Evolutionary conservation across 2,113 vertebrate genomes (phyloP), one percentile per base, ranked within the genome.

Genomic region (Camelus bactrianus): DNA sequence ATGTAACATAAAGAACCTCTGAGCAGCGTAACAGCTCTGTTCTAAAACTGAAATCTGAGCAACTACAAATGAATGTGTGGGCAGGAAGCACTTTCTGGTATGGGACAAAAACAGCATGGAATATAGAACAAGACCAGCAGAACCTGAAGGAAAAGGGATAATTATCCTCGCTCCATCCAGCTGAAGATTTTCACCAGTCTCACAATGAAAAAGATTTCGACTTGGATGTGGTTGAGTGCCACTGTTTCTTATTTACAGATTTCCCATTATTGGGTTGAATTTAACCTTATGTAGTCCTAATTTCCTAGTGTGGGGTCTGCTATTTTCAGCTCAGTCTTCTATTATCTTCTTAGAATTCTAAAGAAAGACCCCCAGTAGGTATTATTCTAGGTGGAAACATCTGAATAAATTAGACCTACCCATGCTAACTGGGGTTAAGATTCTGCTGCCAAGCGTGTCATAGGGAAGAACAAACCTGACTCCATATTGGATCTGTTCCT

Each of bases 41-140:
- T 70, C 72, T 93, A 64, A 91, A 90, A 91, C 19, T 64, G 19
- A 93, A 83, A 58, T 69, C 38, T 76, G 54, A 96, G 30, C 19
- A 86, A 30, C 77, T 62, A 80, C 16, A 83, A 58, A 54, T 79
- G 26, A 84, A 77, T 69, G 38, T 93, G 30, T 28, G 32, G 46
- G 20, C 0, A 56, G 42, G 3, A 24, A 92, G 48, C 30, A 60
- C 28, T 48, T 92, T 83, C 52, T 90, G 73, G 17, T 11, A 6
- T 32, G 26, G 6, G 17, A 84, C 15, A 35, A 89, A 93, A 73
- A 14, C 8, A 67, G 24, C 24, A 38, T 1, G 10, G 5, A 70
- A 28, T n/a, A 56, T 8, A 86, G 75, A 83, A 35, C 1, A 67
- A 22, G 26, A 54, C 8, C 13, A n/a, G 28, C 60, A 87, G 65